Evolutionary conservation across 92 coral and sea anemone genomes (phyloP).

Genomic region (Umimayanthus kanabou): DNA sequence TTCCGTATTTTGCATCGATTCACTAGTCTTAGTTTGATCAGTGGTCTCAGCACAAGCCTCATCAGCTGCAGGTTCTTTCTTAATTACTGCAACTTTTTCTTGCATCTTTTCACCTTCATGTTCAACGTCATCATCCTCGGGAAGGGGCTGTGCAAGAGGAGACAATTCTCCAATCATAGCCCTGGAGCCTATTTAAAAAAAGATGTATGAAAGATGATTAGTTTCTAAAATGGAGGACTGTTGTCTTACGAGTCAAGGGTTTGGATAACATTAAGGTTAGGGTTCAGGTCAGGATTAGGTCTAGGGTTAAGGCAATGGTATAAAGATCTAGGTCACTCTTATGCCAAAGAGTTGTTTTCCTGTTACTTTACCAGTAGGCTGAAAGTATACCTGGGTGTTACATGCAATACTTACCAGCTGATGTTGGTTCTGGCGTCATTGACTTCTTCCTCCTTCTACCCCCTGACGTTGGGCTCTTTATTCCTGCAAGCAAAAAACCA

Average conservation of each 20-base stretch:
- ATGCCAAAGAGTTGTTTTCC: too few relatives aligned
- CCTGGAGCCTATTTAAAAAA: slow-evolving; percentile 4
- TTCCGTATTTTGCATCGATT: not conserved
- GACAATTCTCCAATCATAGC: slow-evolving; percentile 22
- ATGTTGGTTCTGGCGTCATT: slow-evolving; percentile 75
- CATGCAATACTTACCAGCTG: slow-evolving; percentile 47
- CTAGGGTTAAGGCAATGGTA: too few relatives aligned
- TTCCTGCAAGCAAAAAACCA: slow-evolving; percentile 38
- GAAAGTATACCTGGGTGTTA: too few relatives aligned
- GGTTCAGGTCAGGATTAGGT: too few relatives aligned
- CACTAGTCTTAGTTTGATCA: not conserved
- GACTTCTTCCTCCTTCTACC: slow-evolving; percentile 76
- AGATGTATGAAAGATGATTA: not conserved
- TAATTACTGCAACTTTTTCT: slow-evolving; percentile 3
- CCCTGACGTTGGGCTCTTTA: slow-evolving; percentile 64
- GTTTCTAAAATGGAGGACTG: too few relatives aligned
- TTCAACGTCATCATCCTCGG: slow-evolving; percentile 14
- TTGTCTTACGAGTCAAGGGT: too few relatives aligned
- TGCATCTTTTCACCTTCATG: not conserved
- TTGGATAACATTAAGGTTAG: too few relatives aligned
- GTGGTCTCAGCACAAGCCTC: not conserved
- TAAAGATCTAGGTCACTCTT: too few relatives aligned
- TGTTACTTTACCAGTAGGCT: too few relatives aligned
- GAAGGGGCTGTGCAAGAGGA: slow-evolving; percentile 31
- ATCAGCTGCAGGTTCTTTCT: slow-evolving; percentile 15